Base-by-base conservation (phyloP, 2,113 vertebrate genomes). In the Drymodes brunneopygia region DNA sequence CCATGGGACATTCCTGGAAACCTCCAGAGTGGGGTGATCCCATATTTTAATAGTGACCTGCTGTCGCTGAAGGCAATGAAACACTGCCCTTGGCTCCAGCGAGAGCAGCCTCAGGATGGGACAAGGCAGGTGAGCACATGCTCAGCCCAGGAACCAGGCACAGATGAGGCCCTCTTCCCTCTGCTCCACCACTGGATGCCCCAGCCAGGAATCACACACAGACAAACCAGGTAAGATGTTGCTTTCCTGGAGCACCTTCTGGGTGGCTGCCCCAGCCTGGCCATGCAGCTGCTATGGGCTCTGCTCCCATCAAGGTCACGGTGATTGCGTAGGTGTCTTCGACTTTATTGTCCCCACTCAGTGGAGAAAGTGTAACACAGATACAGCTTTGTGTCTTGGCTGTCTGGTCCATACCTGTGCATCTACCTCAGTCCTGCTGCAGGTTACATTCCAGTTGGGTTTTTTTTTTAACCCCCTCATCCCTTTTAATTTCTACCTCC, bases 311-410 rank as follows among this genome's bases (percentile, higher is more conserved):
- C 89, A 77, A 72, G 74, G 70, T 82, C 78, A 64, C 1, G 5
- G 27, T 83, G 82, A 86, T 85, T 81, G 22, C 9, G 86, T 67
- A 53, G 61, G 67, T 79, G 78, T 89, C 94, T 86, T 94, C 4
- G 1, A 57, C 78, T 58, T 73, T 81, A 88, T 94, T 95, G 65
- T 95, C 95, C 78, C 96, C 82, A 90, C 67, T 38, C 80, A 82
- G 84, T 90, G 87, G 95, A 88, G 75, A 92, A 86, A 96, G 73
- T 65, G 40, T 66, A 74, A 85, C 69, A 84, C 80, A 81, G 90
- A 91, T 86, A 92, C 72, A 88, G 81, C 80, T 86, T 88, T 53
- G 60, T 86, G 81, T 75, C 73, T 38, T 19, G 90, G 53, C 33
- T n/a, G 29, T 58, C 64, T 1, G 0, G 25, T 15, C 18, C 38